phyloP scores from a whole-genome alignment of 2,888 invertebrate genomes.

The Macropis europaea region DNA sequence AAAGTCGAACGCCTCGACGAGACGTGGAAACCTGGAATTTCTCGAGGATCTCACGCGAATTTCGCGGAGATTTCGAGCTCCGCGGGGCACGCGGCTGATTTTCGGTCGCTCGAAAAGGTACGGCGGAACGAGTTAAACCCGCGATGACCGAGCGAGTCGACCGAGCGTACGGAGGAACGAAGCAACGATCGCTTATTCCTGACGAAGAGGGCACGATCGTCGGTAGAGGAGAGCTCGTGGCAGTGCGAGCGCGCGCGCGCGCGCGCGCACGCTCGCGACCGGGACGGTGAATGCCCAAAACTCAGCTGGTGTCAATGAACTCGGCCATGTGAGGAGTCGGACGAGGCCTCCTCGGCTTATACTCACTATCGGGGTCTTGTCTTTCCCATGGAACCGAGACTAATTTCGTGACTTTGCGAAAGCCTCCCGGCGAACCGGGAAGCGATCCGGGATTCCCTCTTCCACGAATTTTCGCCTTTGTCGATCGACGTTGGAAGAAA shows the following conservation, averaged over 20 bases:
- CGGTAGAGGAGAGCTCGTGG: too few relatives aligned
- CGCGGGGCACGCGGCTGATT: conserved; percentile 37
- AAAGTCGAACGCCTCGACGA: too few relatives aligned
- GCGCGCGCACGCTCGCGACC: conserved; percentile 68
- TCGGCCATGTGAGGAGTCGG: conserved; percentile 77
- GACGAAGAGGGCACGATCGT: conserved; percentile 60
- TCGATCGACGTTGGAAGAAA: background rate
- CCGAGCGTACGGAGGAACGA: conserved; percentile 42
- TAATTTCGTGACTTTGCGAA: conserved; percentile 79
- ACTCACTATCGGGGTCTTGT: conserved; percentile 79
- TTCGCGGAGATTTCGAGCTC: conserved; percentile 3
- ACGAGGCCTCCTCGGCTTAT: conserved; percentile 67
- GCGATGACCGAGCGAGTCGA: conserved; percentile 47
- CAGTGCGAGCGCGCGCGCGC: too few relatives aligned
- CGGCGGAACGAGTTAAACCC: conserved; percentile 35
- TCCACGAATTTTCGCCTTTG: conserved; percentile 43
- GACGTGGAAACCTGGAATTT: too few relatives aligned
- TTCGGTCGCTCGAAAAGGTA: conserved; percentile 44
- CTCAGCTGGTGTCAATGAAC: conserved; percentile 79
- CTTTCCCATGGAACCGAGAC: conserved; percentile 79
- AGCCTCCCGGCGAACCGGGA: conserved; percentile 60
- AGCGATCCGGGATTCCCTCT: conserved; percentile 15
- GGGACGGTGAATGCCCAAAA: conserved; percentile 78
- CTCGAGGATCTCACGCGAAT: background rate
- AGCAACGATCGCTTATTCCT: conserved; percentile 65